phyloP scores from a whole-genome alignment of 2,797 vertebrate species.

The Bradypus variegatus region DNA sequence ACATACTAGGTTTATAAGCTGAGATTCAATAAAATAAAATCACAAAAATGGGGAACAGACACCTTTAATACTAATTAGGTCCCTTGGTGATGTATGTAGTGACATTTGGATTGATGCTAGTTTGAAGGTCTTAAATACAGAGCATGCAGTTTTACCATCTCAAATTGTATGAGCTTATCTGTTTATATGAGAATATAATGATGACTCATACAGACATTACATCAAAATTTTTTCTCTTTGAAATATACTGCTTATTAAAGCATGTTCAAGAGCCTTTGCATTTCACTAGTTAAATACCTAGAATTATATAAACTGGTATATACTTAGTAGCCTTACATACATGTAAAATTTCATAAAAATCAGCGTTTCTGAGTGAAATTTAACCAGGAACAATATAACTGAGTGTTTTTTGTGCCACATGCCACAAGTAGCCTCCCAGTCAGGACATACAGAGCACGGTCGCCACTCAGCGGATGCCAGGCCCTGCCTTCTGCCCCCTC shows the following conservation, averaged over 20 bases:
- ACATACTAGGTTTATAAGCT: slow-evolving; percentile 7
- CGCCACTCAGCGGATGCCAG: not conserved
- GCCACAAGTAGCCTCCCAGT: not conserved
- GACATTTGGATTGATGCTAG: not conserved
- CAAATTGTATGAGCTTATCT: not conserved
- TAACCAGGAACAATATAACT: not conserved
- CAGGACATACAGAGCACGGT: not conserved
- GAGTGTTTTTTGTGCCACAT: not conserved
- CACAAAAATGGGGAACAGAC: not conserved
- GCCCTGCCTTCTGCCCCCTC: not conserved
- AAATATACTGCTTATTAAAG: not conserved
- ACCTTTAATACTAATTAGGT: not conserved
- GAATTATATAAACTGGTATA: not conserved
- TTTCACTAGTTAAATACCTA: no score
- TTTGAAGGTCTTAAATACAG: not conserved
- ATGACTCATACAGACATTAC: not conserved
- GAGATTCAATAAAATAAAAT: not conserved
- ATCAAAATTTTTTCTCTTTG: not conserved
- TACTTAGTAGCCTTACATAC: not conserved
- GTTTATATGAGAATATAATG: not conserved
- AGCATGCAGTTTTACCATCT: not conserved
- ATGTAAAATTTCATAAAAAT: not conserved
- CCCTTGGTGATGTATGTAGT: slow-evolving; percentile 21
- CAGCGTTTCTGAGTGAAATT: not conserved
- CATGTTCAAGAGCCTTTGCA: not conserved